Evolutionary conservation across 2,797 vertebrate species (phyloP).

Genomic region (Telmatherina bonti): DNA sequence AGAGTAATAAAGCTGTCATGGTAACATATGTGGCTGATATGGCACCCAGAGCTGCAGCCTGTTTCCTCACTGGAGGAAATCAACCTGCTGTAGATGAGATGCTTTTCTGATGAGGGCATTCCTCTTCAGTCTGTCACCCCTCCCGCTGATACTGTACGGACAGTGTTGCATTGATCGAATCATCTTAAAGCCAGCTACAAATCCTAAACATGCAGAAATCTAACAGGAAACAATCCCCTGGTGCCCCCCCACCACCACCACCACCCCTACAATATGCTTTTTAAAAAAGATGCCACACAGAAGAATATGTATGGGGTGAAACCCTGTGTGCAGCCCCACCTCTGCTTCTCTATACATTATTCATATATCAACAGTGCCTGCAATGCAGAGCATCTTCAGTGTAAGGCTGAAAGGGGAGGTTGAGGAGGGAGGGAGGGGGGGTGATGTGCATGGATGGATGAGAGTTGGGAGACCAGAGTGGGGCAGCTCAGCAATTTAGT

Average conservation of each 20-base stretch:
- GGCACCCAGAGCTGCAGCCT: constrained; percentile 36
- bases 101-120: constrained; percentile 34
- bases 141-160: not conserved
- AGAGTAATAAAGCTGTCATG: constrained; percentile 74
- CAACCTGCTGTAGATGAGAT: constrained; percentile 15
- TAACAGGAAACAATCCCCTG: not conserved
- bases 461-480: constrained; percentile 50
- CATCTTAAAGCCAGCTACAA: constrained; percentile 6
- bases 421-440: constrained; percentile 17
- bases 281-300: constrained; percentile 27
- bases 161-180: not conserved
- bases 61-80: constrained; percentile 30
- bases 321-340: constrained; percentile 20
- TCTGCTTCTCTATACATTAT: constrained; percentile 71
- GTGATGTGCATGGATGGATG: constrained; percentile 53
- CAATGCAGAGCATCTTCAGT: constrained; percentile 69
- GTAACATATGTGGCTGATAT: constrained; percentile 58
- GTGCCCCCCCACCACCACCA: not conserved
- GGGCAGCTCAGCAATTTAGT: constrained; percentile 69
- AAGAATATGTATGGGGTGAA: constrained; percentile 39
- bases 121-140: constrained; percentile 25
- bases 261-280: too few relatives aligned
- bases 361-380: constrained; percentile 75
- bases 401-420: constrained; percentile 38
- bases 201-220: constrained; percentile 13